Evolutionary conservation across 2,113 vertebrate genomes (phyloP).

Genomic region (Acrocephalus arundinaceus): DNA sequence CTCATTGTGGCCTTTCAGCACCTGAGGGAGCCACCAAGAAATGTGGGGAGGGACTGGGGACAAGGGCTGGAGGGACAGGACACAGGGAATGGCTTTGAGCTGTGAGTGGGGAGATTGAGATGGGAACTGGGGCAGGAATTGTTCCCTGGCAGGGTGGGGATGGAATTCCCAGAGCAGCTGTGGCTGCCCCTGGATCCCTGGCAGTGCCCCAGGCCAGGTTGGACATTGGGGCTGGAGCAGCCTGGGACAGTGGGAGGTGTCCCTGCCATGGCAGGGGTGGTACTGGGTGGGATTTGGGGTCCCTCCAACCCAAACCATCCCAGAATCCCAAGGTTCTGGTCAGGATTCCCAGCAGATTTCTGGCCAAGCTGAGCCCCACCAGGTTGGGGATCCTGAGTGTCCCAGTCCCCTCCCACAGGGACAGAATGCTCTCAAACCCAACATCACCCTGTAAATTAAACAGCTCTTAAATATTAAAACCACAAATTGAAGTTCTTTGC

Average conservation of each 20-base stretch:
- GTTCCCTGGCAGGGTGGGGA: too few species aligned
- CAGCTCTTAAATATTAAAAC: not conserved
- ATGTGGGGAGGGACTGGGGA: too few species aligned
- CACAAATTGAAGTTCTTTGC: rapidly evolving
- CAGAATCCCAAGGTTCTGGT: rapidly evolving
- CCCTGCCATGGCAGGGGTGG: not conserved
- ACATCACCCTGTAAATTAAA: not conserved
- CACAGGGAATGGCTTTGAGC: too few species aligned
- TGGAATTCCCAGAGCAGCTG: too few species aligned
- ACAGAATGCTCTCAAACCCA: not conserved
- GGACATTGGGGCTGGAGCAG: too few species aligned
- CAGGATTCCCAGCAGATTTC: not conserved
- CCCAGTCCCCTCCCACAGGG: not conserved
- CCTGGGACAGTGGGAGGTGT: not conserved
- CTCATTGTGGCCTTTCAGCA: too few species aligned
- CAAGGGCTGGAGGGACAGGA: too few species aligned
- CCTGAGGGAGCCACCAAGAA: too few species aligned
- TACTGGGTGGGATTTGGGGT: rapidly evolving
- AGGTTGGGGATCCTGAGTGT: rapidly evolving
- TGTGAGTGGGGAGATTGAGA: too few species aligned
- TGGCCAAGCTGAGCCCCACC: not conserved
- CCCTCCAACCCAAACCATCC: rapidly evolving
- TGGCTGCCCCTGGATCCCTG: too few species aligned
- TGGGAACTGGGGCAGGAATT: too few species aligned
- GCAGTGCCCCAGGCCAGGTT: too few species aligned